Percentiles rank a stretch among this genome's conserved stretches.
Conservation (phyloP, 92 coral and sea anemone genomes). For the Palythoa grandis region DNA sequence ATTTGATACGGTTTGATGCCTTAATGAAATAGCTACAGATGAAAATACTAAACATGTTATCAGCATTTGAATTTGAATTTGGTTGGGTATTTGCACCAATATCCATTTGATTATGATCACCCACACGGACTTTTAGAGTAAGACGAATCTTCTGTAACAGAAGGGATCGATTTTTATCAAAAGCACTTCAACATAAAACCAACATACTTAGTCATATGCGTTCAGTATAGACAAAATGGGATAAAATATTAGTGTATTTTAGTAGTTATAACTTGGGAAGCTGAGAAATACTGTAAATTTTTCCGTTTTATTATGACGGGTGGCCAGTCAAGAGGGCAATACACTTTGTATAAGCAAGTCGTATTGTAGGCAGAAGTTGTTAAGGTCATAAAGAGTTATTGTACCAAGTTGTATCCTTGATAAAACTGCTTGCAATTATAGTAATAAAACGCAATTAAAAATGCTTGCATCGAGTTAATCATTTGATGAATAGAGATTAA, state of each 20-base stretch:
- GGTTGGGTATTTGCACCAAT: slow-evolving; percentile 3
- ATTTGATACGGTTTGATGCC: background rate
- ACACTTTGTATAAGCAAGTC: background rate
- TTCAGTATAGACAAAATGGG: background rate
- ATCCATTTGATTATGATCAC: background rate
- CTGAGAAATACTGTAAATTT: background rate
- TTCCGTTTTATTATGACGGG: background rate
- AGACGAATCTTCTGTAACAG: slow-evolving; percentile 43
- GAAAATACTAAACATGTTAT: slow-evolving; percentile 2
- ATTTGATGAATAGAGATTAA: too few species aligned
- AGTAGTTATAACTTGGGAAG: slow-evolving; percentile 1
- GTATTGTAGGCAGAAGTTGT: background rate
- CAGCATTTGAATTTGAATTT: background rate
- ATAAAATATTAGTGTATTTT: background rate
- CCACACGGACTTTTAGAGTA: background rate
- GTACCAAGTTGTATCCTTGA: background rate
- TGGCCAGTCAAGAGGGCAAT: background rate
- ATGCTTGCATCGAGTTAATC: background rate
- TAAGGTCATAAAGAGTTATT: background rate
- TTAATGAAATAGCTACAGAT: background rate
- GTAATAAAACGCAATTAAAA: slow-evolving; percentile 22
- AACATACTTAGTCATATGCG: slow-evolving; percentile 5
- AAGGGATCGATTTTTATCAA: slow-evolving; percentile 10
- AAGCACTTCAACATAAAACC: slow-evolving; percentile 14
- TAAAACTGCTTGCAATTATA: slow-evolving; percentile 3